Conservation (phyloP, 1,140 invertebrate species). For the Tetramorium alpestre region DNA sequence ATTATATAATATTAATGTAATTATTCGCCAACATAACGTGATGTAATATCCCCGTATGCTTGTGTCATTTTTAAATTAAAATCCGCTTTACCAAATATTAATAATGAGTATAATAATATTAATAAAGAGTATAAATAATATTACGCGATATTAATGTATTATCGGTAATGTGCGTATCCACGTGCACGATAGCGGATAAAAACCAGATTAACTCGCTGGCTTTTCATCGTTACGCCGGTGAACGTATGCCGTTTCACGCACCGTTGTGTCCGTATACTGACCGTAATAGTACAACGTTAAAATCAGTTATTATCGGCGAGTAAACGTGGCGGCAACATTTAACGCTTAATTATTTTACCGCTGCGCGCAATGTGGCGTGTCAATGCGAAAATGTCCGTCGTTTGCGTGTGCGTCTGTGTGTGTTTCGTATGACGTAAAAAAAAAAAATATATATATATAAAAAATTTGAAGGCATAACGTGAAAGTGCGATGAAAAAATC, state of each 20-base stretch:
- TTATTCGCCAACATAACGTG: neutral
- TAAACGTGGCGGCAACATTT: conserved; percentile 55
- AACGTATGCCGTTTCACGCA: conserved; percentile 49
- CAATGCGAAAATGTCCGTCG: conserved; percentile 48
- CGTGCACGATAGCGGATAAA: conserved; percentile 56
- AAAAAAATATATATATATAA: neutral
- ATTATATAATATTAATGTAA: conserved; percentile 24
- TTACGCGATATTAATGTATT: conserved; percentile 47
- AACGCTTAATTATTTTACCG: conserved; percentile 60
- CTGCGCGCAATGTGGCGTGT: conserved; percentile 31
- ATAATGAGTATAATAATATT: conserved; percentile 51
- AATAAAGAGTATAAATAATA: conserved; percentile 52
- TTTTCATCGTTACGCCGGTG: conserved; percentile 52
- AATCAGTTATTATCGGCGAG: conserved; percentile 57
- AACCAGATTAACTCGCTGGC: conserved; percentile 51
- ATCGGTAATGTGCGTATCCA: conserved; percentile 41
- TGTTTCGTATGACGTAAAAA: neutral
- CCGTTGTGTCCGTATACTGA: conserved; percentile 18
- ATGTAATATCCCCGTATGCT: neutral
- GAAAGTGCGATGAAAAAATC: conserved; percentile 6
- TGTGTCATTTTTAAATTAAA: conserved; percentile 38
- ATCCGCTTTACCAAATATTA: conserved; percentile 43
- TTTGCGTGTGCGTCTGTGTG: neutral
- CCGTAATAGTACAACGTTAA: conserved; percentile 48
- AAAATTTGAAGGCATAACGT: neutral